Conservation (phyloP, 2,888 invertebrate genomes). For the Galeruca laticollis region DNA sequence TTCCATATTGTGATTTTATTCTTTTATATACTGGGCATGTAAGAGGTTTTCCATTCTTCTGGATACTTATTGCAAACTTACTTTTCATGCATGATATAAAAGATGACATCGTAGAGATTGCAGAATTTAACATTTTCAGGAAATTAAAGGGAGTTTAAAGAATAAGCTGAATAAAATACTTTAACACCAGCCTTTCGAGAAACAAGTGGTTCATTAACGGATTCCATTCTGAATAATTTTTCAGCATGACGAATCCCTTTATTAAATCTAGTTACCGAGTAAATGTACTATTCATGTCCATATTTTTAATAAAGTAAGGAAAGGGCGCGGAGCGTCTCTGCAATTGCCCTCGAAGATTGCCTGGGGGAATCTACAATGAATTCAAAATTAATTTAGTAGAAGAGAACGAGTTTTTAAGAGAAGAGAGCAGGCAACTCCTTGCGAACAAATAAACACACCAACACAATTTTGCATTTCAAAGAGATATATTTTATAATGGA, state of each 20-base stretch:
- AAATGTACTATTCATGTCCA: constrained; percentile 45
- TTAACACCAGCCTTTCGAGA: constrained; percentile 22
- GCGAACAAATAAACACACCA: constrained; percentile 51
- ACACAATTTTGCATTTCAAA: constrained; percentile 43
- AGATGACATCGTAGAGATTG: background rate
- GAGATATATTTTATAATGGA: constrained; percentile 1
- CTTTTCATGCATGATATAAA: background rate
- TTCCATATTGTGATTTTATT: too few species aligned
- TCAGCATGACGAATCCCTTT: constrained; percentile 34
- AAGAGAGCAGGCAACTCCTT: constrained; percentile 49
- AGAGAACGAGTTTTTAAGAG: constrained; percentile 58
- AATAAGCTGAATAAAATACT: constrained; percentile 22
- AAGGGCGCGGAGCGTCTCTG: constrained; percentile 24
- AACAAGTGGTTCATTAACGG: constrained; percentile 38
- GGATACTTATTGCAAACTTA: background rate
- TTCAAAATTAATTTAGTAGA: constrained; percentile 62
- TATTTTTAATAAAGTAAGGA: constrained; percentile 54
- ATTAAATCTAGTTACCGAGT: constrained; percentile 35
- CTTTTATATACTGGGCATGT: too few species aligned
- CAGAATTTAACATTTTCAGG: constrained; percentile 24
- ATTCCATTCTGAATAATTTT: constrained; percentile 32
- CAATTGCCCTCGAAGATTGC: constrained; percentile 48
- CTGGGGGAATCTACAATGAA: constrained; percentile 57
- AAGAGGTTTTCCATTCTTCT: too few species aligned
- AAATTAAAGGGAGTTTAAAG: constrained; percentile 23